A percentile compares a stretch with the other conserved stretches of the same genome.
Evolutionary conservation across 2,113 vertebrate genomes (phyloP).

Genomic region (Sander lucioperca): DNA sequence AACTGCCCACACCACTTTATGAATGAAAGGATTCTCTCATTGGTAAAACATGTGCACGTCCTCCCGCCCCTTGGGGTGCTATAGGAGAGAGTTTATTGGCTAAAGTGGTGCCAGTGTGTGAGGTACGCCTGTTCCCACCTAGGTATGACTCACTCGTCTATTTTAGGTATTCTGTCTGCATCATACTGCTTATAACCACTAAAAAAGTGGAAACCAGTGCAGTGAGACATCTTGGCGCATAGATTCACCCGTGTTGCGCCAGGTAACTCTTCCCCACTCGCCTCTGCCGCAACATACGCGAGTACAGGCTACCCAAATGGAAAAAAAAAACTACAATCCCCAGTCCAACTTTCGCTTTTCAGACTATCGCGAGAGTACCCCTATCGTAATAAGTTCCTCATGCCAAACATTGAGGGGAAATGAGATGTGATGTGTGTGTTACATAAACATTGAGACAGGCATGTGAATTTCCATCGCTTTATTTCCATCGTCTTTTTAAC

Average conservation of each 20-base stretch:
- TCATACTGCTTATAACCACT: conserved; percentile 45
- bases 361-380: conserved; percentile 76
- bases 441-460: conserved; percentile 76
- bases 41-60: conserved; percentile 57
- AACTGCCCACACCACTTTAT: conserved; percentile 84
- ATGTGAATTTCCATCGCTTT: conserved; percentile 50
- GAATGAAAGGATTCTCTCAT: conserved; percentile 82
- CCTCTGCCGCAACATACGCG: neutral
- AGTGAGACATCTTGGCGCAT: neutral
- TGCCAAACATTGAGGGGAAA: conserved; percentile 59
- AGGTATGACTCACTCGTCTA: conserved; percentile 72
- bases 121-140: conserved; percentile 55
- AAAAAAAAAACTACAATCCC: conserved; percentile 77
- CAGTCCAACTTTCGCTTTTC: neutral
- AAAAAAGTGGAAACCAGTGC: neutral
- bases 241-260: neutral
- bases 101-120: conserved; percentile 59
- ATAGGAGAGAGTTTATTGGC: conserved; percentile 57
- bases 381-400: conserved; percentile 30
- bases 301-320: no score
- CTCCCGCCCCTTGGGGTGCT: conserved; percentile 68
- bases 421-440: conserved; percentile 51
- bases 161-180: conserved; percentile 60
- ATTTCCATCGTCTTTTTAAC: conserved; percentile 42
- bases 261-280: neutral